phyloP scores from a whole-genome alignment of 2,797 vertebrate genomes.

The Alosa sapidissima region DNA sequence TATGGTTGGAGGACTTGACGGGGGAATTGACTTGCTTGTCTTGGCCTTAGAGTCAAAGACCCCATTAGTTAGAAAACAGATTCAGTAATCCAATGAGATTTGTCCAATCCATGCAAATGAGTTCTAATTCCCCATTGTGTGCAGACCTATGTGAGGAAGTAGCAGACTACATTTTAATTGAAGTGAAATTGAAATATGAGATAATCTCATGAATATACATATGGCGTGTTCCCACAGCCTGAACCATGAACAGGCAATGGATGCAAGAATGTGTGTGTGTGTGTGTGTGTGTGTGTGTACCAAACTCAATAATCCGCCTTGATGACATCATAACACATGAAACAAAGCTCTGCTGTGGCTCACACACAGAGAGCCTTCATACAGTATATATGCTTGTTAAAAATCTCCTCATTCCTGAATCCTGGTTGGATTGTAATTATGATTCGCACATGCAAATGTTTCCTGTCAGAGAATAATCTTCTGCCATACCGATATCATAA shows the following conservation, averaged over 20 bases:
- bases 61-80: conserved; percentile 71
- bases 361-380: not conserved
- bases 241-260: not conserved
- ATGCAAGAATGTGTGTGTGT: not conserved
- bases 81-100: conserved; percentile 72
- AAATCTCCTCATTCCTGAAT: too few species aligned
- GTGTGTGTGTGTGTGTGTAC: not conserved
- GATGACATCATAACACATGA: not conserved
- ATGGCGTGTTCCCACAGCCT: not conserved
- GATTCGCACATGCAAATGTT: too few species aligned
- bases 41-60: conserved; percentile 74
- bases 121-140: conserved; percentile 58
- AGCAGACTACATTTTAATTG: conserved; percentile 58
- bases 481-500: too few species aligned
- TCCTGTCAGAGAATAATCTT: too few species aligned
- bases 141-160: conserved; percentile 48
- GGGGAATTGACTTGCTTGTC: conserved; percentile 68
- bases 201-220: conserved; percentile 59
- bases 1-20: conserved; percentile 66
- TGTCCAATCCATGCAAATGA: conserved; percentile 64
- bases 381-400: too few species aligned
- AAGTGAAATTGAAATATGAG: conserved; percentile 55
- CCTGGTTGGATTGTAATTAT: too few species aligned
- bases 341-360: too few species aligned
- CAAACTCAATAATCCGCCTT: not conserved